These are phyloP conservation scores for Phylloscopus whistleri DNA, from an alignment of 2,113 vertebrate genomes.

Conservation along the genomic window DNA sequence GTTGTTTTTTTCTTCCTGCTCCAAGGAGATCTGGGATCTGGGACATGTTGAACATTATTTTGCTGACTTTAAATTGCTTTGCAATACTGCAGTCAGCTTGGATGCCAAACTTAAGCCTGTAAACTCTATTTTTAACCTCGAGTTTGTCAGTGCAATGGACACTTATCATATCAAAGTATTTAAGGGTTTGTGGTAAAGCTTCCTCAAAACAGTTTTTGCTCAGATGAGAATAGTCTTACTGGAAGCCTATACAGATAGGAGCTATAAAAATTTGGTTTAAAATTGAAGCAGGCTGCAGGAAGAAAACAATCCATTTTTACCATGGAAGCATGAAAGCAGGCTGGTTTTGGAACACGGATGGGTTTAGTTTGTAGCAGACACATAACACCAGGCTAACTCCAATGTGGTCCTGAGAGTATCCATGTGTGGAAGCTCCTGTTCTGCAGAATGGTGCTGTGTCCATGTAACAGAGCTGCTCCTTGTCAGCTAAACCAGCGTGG, in stretches of 20 bases:
- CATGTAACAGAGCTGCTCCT: background rate
- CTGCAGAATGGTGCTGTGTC: background rate
- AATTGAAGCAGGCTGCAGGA: conserved; percentile 53
- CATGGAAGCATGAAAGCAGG: background rate
- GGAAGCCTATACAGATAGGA: conserved; percentile 53
- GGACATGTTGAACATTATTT: conserved; percentile 55
- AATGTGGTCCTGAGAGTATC: background rate
- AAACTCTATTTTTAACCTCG: conserved; percentile 67
- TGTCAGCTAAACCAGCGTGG: background rate
- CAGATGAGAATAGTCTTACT: conserved; percentile 66
- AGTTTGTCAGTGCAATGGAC: conserved; percentile 58
- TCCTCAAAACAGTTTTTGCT: conserved; percentile 58
- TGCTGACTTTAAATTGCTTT: conserved; percentile 55
- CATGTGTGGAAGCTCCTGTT: background rate
- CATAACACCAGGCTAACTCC: background rate
- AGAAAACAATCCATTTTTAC: conserved; percentile 43
- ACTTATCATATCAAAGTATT: conserved; percentile 60
- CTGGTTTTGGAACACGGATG: background rate
- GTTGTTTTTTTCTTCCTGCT: background rate
- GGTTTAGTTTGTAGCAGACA: background rate
- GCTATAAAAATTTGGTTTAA: conserved; percentile 54
- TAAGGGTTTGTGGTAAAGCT: conserved; percentile 65
- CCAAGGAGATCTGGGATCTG: conserved; percentile 3
- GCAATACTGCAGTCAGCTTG: conserved; percentile 36
- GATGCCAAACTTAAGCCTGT: conserved; percentile 49